Base-by-base conservation (phyloP, 1,140 invertebrate species). In the Lordiphosa mommai region DNA sequence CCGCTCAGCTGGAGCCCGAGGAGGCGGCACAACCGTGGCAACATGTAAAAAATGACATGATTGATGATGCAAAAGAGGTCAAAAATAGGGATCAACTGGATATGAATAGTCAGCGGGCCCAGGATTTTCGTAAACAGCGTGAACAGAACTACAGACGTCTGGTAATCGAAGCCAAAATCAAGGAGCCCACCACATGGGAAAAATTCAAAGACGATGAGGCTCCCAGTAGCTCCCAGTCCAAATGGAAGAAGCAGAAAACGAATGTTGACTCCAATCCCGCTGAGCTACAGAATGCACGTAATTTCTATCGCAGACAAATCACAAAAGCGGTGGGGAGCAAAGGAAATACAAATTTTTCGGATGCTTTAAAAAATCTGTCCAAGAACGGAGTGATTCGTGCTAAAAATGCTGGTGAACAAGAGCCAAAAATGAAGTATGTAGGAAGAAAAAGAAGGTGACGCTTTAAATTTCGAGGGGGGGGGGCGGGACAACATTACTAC, bases 401-500 rank as follows among this genome's bases (percentile, higher is more conserved):
- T 16, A 1, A 2, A 1, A 0, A 7, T 12, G 8, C 10, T 20
- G 4, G 2, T 17, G 13, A 0, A 2, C 0, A 8, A 4, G 0
- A 12, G 51, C 4, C 10, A 9, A 55, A 48, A 6, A 20, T 0
- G 5, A 37, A 55, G 9, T n/a, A n/a, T n/a, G n/a, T n/a, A n/a
- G 30, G 32, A n/a, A 27, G 2, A 9, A 9, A 33, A n/a, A 16
- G 3, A 7, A 5, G 8, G 17, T 12, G 13, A 47, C 13, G 5
- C 34, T 14, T 27, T 16, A 3, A 29, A 47, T 37, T 32, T 37
- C 57, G 33, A 38, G 40, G n/a, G n/a, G n/a, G n/a, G n/a, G 23
- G 23, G 23, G 23, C 23, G 51, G 56, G 61, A 73, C 36, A 79
- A 79, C 65, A 80, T 82, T 80, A 80, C 76, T 84, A 84, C 76